A percentile compares a stretch with the other conserved stretches of the same genome.
Conservation (phyloP, 1,140 invertebrate species). For the Drosophila sturtevanti region DNA sequence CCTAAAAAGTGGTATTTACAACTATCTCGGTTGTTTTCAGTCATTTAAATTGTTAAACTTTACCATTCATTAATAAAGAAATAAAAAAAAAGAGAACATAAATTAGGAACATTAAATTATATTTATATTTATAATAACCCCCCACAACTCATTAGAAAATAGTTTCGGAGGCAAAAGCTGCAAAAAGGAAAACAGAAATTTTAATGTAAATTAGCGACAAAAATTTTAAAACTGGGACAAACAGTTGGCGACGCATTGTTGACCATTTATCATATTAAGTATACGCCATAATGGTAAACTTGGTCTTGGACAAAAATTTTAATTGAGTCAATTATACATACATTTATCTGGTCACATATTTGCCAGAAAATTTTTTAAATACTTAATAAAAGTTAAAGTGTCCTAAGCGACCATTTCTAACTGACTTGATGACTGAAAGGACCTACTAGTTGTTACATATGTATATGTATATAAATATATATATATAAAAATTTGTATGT, state of each 20-base stretch:
- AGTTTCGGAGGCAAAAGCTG: background rate
- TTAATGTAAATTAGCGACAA: background rate
- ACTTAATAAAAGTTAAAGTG: slow-evolving; percentile 42
- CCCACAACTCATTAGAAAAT: slow-evolving; percentile 3
- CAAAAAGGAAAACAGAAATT: background rate
- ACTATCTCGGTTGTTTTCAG: background rate
- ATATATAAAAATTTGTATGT: slow-evolving; percentile 19
- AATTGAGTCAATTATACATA: slow-evolving; percentile 50
- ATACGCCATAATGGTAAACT: slow-evolving; percentile 39
- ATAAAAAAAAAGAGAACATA: background rate
- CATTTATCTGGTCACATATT: slow-evolving; percentile 28
- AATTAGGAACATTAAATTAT: slow-evolving; percentile 16
- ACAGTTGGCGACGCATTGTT: slow-evolving; percentile 14
- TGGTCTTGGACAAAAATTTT: slow-evolving; percentile 41
- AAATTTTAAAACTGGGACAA: background rate
- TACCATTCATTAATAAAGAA: background rate
- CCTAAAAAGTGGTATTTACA: background rate
- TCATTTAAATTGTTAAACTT: background rate
- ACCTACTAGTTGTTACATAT: slow-evolving; percentile 35
- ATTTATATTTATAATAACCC: slow-evolving; percentile 3
- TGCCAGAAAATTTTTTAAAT: slow-evolving; percentile 26
- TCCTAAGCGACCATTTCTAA: slow-evolving; percentile 36
- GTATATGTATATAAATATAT: slow-evolving; percentile 30
- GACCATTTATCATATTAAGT: slow-evolving; percentile 49
- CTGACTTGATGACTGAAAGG: slow-evolving; percentile 42